Percentiles rank a stretch among this genome's conserved stretches.
Conservation (phyloP, 1,140 invertebrate genomes). For the Pararge aegeria region DNA sequence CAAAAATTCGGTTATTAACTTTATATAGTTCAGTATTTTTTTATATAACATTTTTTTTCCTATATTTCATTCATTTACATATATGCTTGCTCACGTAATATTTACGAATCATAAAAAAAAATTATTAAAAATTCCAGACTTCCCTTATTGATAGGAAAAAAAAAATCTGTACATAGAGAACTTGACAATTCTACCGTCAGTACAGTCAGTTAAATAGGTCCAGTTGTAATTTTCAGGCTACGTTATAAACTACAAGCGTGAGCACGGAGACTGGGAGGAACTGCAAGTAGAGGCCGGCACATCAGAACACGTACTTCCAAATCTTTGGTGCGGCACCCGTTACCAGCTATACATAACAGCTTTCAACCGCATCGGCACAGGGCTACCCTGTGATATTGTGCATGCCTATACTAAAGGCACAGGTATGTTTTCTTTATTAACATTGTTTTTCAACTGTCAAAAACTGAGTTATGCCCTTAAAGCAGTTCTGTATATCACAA, state of each 20-base stretch:
- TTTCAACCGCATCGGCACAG: conserved; percentile 93
- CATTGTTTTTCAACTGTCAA: no score
- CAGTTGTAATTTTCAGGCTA: conserved; percentile 81
- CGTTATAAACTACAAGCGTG: conserved; percentile 93
- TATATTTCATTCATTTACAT: no score
- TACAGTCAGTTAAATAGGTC: neutral
- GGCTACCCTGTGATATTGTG: conserved; percentile 91
- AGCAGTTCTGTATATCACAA: no score
- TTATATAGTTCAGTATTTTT: no score
- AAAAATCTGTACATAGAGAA: no score
- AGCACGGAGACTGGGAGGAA: conserved; percentile 94
- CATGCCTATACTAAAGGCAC: conserved; percentile 91
- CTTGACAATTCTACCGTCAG: neutral
- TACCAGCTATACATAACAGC: conserved; percentile 94
- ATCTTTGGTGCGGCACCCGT: conserved; percentile 92
- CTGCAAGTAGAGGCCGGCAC: conserved; percentile 86
- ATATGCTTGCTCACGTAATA: no score
- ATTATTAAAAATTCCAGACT: no score
- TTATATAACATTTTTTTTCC: no score
- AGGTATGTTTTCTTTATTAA: conserved; percentile 59
- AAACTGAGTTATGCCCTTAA: neutral
- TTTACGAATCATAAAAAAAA: no score
- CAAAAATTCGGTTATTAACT: no score
- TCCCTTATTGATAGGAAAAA: no score
- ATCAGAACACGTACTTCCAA: conserved; percentile 87